Evolutionary conservation across 2,888 invertebrate species (phyloP).

Genomic region (Isoperla grammatica): DNA sequence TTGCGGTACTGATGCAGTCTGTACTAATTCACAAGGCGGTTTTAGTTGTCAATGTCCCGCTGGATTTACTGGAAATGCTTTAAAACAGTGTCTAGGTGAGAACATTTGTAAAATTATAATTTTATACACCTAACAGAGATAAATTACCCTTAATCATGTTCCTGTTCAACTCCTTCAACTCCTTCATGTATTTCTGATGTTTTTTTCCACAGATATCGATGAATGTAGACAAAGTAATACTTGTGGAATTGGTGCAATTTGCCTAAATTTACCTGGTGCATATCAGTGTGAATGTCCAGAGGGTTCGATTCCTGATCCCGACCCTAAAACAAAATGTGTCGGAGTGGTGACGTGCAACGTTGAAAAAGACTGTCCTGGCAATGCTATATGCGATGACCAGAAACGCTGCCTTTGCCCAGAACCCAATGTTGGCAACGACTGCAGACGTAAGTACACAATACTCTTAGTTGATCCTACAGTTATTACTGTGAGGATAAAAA

Average conservation of each 20-base stretch:
- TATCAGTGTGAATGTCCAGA: slow-evolving; percentile 76
- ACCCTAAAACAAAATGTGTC: slow-evolving; percentile 73
- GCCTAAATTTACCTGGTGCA: slow-evolving; percentile 70
- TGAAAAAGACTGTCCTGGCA: slow-evolving; percentile 81
- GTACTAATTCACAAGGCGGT: slow-evolving; percentile 73
- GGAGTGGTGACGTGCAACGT: slow-evolving; percentile 71
- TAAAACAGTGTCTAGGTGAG: slow-evolving; percentile 64
- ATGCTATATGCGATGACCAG: slow-evolving; percentile 74
- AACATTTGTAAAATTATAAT: not conserved
- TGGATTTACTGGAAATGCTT: slow-evolving; percentile 81
- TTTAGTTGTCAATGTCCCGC: slow-evolving; percentile 76
- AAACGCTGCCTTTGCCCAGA: slow-evolving; percentile 82
- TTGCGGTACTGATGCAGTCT: slow-evolving; percentile 78
- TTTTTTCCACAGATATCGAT: slow-evolving; percentile 62
- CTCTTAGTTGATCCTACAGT: not conserved
- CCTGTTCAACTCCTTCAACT: not conserved
- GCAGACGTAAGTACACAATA: slow-evolving; percentile 71
- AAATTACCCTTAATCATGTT: not conserved
- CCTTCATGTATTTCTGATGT: not conserved
- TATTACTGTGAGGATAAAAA: not conserved
- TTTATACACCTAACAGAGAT: not conserved
- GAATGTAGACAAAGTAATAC: slow-evolving; percentile 67
- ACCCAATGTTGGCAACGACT: slow-evolving; percentile 86
- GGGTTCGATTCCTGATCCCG: slow-evolving; percentile 76
- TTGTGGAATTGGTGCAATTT: slow-evolving; percentile 77